phyloP scores from a whole-genome alignment of 30 jellyfish, hydroid and myxozoan species.

The Nemopilema nomurai region DNA sequence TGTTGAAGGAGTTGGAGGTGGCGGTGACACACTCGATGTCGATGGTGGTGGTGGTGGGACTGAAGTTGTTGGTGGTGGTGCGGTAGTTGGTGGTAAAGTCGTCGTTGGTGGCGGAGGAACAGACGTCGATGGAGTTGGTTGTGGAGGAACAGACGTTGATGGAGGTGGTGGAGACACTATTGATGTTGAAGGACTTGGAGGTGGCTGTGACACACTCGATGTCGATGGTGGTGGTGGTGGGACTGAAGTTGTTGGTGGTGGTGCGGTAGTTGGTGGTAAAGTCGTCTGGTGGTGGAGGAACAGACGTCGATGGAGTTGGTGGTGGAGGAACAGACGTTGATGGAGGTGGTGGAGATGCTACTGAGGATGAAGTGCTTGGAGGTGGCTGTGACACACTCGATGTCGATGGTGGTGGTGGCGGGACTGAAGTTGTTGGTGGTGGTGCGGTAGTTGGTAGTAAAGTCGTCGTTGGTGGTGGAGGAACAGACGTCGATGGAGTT shows the following conservation, averaged over 20 bases:
- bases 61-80: conserved; percentile 15
- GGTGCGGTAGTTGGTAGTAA: conserved; percentile 6
- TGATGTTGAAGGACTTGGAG: conserved; percentile 13
- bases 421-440: conserved; percentile 17
- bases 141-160: background rate
- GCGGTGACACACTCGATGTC: conserved; percentile 17
- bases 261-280: conserved; percentile 5
- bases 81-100: conserved; percentile 39
- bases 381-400: background rate
- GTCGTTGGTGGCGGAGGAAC: conserved; percentile 8
- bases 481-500: background rate
- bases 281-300: conserved; percentile 26
- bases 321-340: conserved; percentile 27
- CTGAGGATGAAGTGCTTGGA: background rate
- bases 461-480: conserved; percentile 20
- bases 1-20: conserved; percentile 19
- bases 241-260: conserved; percentile 23
- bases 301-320: conserved; percentile 5
- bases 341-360: background rate
- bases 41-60: conserved; percentile 28
- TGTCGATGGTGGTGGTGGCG: conserved; percentile 13
- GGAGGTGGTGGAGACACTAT: conserved; percentile 3
- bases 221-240: conserved; percentile 21
- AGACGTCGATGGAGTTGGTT: background rate
- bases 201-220: background rate